A percentile compares a stretch with the other conserved stretches of the same genome.
phyloP scores from a whole-genome alignment of 1,140 invertebrate species.

The Aphis craccivora region DNA sequence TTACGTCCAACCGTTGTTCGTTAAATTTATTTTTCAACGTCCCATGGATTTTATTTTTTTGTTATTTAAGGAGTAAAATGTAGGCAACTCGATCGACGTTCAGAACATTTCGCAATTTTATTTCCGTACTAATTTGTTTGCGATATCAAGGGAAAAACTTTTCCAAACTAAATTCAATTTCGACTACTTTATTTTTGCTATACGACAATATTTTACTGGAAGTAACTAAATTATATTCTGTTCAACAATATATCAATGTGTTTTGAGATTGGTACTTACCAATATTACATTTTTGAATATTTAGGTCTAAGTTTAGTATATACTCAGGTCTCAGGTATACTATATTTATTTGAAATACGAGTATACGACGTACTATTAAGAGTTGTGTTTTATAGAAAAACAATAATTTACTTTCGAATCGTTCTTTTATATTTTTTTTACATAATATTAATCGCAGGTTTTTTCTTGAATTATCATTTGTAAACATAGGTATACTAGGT shows the following conservation, averaged over 20 bases:
- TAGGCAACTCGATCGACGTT: neutral
- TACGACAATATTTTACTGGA: neutral
- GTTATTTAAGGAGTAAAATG: neutral
- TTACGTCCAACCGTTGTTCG: neutral
- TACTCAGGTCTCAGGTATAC: too few relatives aligned
- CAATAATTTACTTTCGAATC: neutral
- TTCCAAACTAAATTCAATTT: neutral
- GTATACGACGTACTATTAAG: neutral
- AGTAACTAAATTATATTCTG: neutral
- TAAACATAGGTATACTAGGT: neutral
- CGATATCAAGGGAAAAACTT: neutral
- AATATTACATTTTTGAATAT: neutral
- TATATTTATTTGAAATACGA: neutral
- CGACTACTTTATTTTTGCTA: neutral
- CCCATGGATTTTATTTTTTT: neutral
- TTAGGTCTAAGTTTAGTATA: neutral
- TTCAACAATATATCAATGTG: neutral
- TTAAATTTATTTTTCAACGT: neutral
- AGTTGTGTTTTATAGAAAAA: neutral
- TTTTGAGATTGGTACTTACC: neutral
- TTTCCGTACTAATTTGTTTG: neutral
- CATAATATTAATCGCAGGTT: neutral
- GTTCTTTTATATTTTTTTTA: neutral
- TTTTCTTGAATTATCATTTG: neutral
- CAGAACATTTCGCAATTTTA: neutral